Conservation (phyloP, 2,113 vertebrate genomes). For the Siniperca knerii region DNA sequence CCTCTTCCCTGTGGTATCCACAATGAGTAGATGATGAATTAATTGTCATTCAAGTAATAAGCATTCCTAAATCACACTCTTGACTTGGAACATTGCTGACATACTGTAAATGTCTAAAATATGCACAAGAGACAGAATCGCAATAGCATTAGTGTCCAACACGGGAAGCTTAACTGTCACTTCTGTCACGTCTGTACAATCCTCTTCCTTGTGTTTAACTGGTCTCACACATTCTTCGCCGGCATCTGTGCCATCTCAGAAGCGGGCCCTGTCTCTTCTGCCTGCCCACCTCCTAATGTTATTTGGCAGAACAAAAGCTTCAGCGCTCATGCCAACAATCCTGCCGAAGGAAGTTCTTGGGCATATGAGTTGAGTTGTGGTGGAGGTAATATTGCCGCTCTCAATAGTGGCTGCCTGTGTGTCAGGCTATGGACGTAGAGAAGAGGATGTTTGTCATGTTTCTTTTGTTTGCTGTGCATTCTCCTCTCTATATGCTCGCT, state of each 20-base stretch:
- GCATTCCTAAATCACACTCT: conserved; percentile 34
- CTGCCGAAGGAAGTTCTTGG: conserved; percentile 70
- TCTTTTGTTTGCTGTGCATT: conserved; percentile 79
- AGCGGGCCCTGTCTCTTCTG: conserved; percentile 75
- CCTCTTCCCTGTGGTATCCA: conserved; percentile 2
- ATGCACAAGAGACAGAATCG: conserved; percentile 57
- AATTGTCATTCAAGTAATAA: conserved; percentile 41
- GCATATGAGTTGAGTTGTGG: conserved; percentile 74
- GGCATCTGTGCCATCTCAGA: conserved; percentile 69
- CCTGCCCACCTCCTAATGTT: conserved; percentile 79
- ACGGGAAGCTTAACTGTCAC: conserved; percentile 59
- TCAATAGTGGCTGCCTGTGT: conserved; percentile 70
- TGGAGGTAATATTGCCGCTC: conserved; percentile 74
- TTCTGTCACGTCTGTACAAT: conserved; percentile 60
- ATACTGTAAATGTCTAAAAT: conserved; percentile 51
- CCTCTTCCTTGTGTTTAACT: conserved; percentile 67
- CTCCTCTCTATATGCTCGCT: conserved; percentile 69
- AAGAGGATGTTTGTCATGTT: conserved; percentile 79
- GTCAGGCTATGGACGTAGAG: conserved; percentile 75
- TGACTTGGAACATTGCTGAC: conserved; percentile 51
- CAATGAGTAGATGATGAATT: conserved; percentile 39
- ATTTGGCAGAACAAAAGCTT: conserved; percentile 80
- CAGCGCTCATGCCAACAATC: conserved; percentile 70
- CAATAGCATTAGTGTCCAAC: conserved; percentile 66
- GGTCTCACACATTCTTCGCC: conserved; percentile 64